phyloP scores from a whole-genome alignment of 2,113 vertebrate species.

The Heliornis fulica region DNA sequence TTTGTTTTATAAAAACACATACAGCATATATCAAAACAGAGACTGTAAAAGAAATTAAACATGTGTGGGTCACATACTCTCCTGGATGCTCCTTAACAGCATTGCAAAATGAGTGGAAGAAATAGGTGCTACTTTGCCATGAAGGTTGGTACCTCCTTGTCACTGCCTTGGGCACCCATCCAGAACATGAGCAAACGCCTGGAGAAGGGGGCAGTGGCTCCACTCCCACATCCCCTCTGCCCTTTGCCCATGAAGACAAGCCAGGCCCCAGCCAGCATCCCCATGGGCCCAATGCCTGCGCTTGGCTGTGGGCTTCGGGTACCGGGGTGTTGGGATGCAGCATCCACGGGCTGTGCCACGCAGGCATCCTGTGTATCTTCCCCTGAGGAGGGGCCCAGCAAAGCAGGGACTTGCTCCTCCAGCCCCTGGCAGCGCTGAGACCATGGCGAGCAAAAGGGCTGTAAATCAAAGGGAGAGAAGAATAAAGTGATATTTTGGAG shows the following conservation, averaged over 20 bases:
- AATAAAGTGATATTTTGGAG: not conserved
- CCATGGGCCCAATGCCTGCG: accelerated
- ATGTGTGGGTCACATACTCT: conserved; percentile 11
- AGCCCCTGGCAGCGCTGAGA: not conserved
- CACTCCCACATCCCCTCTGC: accelerated
- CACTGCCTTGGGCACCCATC: not conserved
- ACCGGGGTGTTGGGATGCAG: not conserved
- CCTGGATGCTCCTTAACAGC: not conserved
- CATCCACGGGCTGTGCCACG: accelerated
- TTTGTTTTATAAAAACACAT: conserved; percentile 16
- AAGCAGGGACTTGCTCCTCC: not conserved
- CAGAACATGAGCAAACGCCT: accelerated
- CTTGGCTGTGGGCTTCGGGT: accelerated
- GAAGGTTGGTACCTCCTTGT: not conserved
- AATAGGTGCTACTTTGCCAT: not conserved
- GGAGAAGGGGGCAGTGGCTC: not conserved
- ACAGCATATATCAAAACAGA: conserved; percentile 27
- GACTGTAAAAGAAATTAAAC: conserved; percentile 52
- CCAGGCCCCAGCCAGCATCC: not conserved
- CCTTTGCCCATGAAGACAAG: not conserved
- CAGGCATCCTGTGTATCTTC: not conserved
- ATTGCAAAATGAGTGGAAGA: not conserved
- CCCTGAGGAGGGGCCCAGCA: not conserved
- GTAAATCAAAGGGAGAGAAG: not conserved
- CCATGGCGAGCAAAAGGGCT: accelerated